Evolutionary conservation across 2,888 invertebrate species (phyloP).

Genomic region (Disparrhopalites patrizii): DNA sequence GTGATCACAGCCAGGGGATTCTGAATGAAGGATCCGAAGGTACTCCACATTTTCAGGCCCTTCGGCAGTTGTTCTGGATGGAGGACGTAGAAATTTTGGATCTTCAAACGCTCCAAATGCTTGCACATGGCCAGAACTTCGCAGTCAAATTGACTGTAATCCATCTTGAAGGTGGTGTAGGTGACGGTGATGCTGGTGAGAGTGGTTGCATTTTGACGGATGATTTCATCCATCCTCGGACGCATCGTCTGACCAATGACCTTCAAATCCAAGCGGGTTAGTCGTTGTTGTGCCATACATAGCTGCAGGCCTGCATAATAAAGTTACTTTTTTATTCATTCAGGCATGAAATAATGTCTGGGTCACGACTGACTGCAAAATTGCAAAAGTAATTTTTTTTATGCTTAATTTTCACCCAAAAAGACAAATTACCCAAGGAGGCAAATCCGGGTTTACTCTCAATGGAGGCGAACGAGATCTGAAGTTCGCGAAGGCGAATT

Average conservation of each 20-base stretch:
- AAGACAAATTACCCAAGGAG: slow-evolving; percentile 13
- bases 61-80: slow-evolving; percentile 8
- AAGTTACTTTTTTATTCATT: background rate
- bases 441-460: slow-evolving; percentile 14
- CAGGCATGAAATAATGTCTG: background rate
- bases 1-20: background rate
- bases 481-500: background rate
- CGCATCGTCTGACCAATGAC: slow-evolving; percentile 6
- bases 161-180: slow-evolving; percentile 6
- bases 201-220: slow-evolving; percentile 4
- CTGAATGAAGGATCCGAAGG: slow-evolving; percentile 17
- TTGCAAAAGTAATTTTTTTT: background rate
- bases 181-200: background rate
- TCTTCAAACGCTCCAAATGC: background rate
- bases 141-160: slow-evolving; percentile 11
- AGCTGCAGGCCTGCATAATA: background rate
- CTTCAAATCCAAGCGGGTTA: slow-evolving; percentile 2
- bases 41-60: background rate
- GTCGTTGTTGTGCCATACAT: background rate
- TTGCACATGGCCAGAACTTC: background rate
- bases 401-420: background rate
- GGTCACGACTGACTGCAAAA: background rate
- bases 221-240: background rate
- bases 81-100: slow-evolving; percentile 3
- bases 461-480: background rate